phyloP scores from a whole-genome alignment of 1,140 invertebrate genomes.

The Hylyphantes graminicola region DNA sequence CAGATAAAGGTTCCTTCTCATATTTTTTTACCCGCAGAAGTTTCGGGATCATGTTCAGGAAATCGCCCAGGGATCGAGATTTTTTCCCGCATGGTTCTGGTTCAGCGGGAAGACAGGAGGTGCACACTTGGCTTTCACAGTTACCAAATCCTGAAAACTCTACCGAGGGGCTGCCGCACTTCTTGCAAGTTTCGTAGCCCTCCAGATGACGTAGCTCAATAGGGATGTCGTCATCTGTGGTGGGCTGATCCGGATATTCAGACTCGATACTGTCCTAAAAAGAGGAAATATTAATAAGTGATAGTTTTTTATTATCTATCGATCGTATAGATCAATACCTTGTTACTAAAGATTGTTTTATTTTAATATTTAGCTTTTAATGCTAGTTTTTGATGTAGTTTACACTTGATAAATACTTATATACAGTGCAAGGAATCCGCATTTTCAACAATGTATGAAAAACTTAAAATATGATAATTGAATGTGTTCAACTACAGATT shows the following conservation, averaged over 20 bases:
- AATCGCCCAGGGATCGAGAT: constrained; percentile 83
- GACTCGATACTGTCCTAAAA: constrained; percentile 40
- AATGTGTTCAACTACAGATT: too few relatives aligned
- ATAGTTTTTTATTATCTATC: background rate
- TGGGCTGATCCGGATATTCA: constrained; percentile 30
- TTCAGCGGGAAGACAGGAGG: constrained; percentile 32
- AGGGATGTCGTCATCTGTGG: constrained; percentile 76
- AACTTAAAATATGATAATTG: too few relatives aligned
- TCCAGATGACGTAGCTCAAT: constrained; percentile 89
- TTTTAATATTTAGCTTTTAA: too few relatives aligned
- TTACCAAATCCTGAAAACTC: constrained; percentile 64
- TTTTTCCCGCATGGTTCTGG: constrained; percentile 69
- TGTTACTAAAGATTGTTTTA: too few relatives aligned
- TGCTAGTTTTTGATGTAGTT: too few relatives aligned
- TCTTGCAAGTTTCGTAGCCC: constrained; percentile 68
- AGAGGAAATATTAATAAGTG: background rate
- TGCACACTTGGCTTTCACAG: constrained; percentile 37
- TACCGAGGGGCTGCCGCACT: constrained; percentile 6
- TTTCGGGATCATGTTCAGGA: constrained; percentile 71
- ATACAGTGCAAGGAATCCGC: too few relatives aligned
- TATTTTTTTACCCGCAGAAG: constrained; percentile 61
- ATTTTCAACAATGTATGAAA: too few relatives aligned
- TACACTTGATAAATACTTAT: too few relatives aligned
- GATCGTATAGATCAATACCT: too few relatives aligned
- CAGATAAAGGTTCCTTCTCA: constrained; percentile 66